Conservation (phyloP, 2,797 vertebrate genomes). For the Psittacula derbiana region DNA sequence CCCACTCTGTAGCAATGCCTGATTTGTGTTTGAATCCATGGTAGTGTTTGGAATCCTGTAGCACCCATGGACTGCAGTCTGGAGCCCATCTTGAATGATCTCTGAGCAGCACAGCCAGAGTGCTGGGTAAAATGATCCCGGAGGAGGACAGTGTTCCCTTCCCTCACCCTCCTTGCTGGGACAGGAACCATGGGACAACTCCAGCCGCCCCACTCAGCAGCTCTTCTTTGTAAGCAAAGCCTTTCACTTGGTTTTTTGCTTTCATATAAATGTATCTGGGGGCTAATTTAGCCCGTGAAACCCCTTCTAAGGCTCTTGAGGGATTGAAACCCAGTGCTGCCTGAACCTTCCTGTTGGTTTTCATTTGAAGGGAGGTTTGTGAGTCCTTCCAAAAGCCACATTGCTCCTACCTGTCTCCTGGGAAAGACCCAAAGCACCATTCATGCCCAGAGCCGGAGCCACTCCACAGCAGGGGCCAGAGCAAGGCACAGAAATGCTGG, state of each 20-base stretch:
- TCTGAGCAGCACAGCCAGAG: neutral
- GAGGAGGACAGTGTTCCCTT: neutral
- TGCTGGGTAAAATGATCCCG: neutral
- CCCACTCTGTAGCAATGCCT: neutral
- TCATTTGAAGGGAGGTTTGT: neutral
- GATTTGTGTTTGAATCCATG: neutral
- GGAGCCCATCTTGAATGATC: neutral
- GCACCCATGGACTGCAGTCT: accelerated
- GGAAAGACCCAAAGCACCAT: neutral
- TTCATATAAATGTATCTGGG: neutral
- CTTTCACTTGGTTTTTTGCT: neutral
- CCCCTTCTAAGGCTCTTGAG: neutral
- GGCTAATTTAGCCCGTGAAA: neutral
- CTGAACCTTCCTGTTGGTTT: neutral
- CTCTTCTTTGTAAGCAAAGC: accelerated
- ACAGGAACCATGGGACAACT: neutral
- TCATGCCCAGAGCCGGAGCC: accelerated
- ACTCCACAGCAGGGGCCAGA: neutral
- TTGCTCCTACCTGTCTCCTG: neutral
- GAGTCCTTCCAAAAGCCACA: neutral
- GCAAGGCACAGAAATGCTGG: neutral
- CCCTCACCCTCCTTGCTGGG: neutral
- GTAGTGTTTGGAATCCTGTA: no score
- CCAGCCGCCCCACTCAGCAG: accelerated
- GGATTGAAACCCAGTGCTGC: neutral